A percentile compares a stretch with the other conserved stretches of the same genome.
These are phyloP conservation scores for Solea solea DNA, from an alignment of 2,113 vertebrate species.

Conservation along the genomic window DNA sequence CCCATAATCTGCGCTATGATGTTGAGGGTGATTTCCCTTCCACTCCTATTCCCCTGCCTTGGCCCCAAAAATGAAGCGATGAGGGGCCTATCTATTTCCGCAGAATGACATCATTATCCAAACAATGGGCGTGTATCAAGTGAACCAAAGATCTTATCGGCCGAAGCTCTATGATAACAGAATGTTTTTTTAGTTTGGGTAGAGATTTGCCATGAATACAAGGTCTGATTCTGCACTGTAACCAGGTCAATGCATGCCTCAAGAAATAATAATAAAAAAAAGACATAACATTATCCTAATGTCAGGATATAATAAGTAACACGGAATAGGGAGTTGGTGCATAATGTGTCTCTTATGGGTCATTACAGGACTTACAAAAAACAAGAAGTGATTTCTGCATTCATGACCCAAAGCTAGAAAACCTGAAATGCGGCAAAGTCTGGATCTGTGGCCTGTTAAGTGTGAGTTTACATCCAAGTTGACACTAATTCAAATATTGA, in stretches of 20 bases:
- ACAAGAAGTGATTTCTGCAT: background rate
- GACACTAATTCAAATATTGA: background rate
- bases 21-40: slow-evolving; percentile 33
- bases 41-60: slow-evolving; percentile 22
- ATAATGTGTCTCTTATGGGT: slow-evolving; percentile 4
- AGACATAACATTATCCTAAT: slow-evolving; percentile 11
- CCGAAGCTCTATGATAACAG: slow-evolving; percentile 29
- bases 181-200: background rate
- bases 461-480: background rate
- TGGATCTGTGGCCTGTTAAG: background rate
- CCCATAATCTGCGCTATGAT: slow-evolving; percentile 40
- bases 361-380: slow-evolving; percentile 25
- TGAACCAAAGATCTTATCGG: slow-evolving; percentile 68
- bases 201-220: background rate
- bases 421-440: background rate
- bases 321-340: background rate
- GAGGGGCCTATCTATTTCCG: slow-evolving; percentile 52
- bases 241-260: background rate
- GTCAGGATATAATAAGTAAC: slow-evolving; percentile 1
- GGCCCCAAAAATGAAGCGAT: slow-evolving; percentile 5
- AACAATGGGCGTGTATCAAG: slow-evolving; percentile 67
- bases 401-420: background rate
- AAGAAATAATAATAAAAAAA: background rate
- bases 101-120: slow-evolving; percentile 74
- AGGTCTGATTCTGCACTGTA: background rate